Evolutionary conservation across 1,140 invertebrate genomes (phyloP).

Genomic region (Conus ventricosus): DNA sequence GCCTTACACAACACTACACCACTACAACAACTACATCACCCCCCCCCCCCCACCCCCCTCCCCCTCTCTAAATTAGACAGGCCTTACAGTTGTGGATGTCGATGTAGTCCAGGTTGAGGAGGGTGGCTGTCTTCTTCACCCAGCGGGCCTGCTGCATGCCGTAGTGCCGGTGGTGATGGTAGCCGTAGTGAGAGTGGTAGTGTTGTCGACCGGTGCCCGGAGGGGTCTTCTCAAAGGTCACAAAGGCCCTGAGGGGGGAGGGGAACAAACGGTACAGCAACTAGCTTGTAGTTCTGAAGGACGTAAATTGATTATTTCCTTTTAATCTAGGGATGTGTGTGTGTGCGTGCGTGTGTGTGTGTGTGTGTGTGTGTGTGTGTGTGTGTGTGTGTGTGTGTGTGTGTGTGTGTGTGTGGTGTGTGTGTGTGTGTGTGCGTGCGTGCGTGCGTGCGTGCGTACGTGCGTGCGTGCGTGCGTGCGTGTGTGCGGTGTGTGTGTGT

Average conservation of each 20-base stretch:
- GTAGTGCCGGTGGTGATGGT: not conserved
- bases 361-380: too few relatives aligned
- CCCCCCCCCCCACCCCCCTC: too few relatives aligned
- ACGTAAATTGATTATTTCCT: not conserved
- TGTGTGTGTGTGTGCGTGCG: not conserved
- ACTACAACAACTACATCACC: not conserved
- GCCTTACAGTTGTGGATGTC: constrained; percentile 35
- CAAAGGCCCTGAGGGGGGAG: constrained; percentile 3
- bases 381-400: too few relatives aligned
- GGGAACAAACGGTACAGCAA: not conserved
- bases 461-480: constrained; percentile 1
- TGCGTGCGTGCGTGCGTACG: constrained; percentile 2
- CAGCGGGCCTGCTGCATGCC: not conserved
- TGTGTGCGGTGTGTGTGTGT: too few relatives aligned
- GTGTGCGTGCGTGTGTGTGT: too few relatives aligned
- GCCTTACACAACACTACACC: not conserved
- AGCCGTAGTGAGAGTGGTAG: not conserved
- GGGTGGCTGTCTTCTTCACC: constrained; percentile 9
- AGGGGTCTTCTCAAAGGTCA: constrained; percentile 30
- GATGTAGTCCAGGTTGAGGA: constrained; percentile 35
- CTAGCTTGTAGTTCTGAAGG: not conserved
- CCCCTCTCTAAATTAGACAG: too few relatives aligned
- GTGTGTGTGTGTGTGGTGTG: not conserved
- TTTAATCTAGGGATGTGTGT: too few relatives aligned
- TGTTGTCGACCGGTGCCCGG: not conserved